Conservation (phyloP, 2,797 vertebrate species). For the Trichosurus vulpecula region DNA sequence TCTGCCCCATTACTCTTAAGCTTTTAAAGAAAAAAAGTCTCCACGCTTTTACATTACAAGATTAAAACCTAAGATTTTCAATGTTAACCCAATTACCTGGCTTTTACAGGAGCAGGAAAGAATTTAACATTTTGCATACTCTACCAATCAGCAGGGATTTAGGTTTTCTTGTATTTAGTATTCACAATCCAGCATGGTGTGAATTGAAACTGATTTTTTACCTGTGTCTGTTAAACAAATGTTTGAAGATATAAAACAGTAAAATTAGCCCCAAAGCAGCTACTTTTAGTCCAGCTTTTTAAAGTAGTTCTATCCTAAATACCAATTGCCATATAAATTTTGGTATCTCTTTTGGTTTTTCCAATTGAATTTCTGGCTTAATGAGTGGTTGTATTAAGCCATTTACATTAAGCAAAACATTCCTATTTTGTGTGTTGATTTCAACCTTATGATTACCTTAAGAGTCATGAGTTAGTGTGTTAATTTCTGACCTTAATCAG, state of each 20-base stretch:
- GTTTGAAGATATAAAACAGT: neutral
- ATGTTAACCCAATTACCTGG: neutral
- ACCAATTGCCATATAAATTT: neutral
- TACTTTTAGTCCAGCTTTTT: neutral
- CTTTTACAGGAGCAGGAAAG: neutral
- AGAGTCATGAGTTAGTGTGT: neutral
- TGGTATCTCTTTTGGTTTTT: neutral
- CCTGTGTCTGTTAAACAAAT: neutral
- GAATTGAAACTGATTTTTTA: neutral
- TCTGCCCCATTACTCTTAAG: neutral
- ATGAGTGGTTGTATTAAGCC: neutral
- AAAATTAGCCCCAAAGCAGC: neutral
- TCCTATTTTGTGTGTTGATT: neutral
- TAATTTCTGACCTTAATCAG: neutral
- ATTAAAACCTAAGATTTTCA: neutral
- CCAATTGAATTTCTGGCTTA: neutral
- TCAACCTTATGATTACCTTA: neutral
- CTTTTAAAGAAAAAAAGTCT: neutral
- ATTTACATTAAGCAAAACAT: neutral
- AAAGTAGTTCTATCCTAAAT: neutral
- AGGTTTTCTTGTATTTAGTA: neutral
- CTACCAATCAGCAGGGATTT: neutral
- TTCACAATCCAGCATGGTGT: neutral
- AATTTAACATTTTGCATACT: neutral
- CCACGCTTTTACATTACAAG: neutral